Percentiles rank a stretch among this genome's conserved stretches.
phyloP scores from a whole-genome alignment of 2,888 invertebrate species.

The Kryphioiulus occultus region DNA sequence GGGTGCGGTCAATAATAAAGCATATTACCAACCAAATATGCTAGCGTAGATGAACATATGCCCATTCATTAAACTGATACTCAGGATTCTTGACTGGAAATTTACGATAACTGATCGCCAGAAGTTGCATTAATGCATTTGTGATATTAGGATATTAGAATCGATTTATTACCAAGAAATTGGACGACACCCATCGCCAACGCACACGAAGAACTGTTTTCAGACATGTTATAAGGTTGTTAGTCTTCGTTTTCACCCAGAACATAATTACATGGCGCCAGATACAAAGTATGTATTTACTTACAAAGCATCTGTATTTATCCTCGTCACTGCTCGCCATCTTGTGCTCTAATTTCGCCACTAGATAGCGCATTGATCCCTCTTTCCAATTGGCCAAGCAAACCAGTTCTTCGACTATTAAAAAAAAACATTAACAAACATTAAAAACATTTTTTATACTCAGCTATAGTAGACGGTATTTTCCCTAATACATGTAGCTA shows the following conservation, averaged over 20 bases:
- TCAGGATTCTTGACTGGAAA: neutral
- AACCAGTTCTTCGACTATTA: slow-evolving; percentile 84
- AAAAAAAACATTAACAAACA: slow-evolving; percentile 33
- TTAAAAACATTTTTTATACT: neutral
- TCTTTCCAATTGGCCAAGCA: slow-evolving; percentile 94
- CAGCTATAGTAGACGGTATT: neutral
- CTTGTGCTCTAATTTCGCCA: slow-evolving; percentile 87
- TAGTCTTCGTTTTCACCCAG: neutral
- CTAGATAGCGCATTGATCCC: slow-evolving; percentile 87
- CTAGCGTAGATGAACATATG: too few relatives aligned
- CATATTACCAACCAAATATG: neutral
- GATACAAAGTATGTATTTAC: slow-evolving; percentile 42
- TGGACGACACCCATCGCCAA: slow-evolving; percentile 13
- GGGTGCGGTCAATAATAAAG: slow-evolving; percentile 12
- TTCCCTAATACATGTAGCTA: neutral
- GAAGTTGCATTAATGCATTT: neutral
- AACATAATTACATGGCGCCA: neutral
- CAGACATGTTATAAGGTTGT: neutral
- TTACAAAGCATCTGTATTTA: slow-evolving; percentile 91
- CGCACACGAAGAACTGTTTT: neutral
- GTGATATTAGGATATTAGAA: neutral
- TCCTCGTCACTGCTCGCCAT: slow-evolving; percentile 92
- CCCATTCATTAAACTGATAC: neutral
- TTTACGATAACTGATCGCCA: slow-evolving; percentile 3
- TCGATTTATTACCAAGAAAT: slow-evolving; percentile 21